phyloP scores from a whole-genome alignment of 2,888 invertebrate genomes.

The Drosophila multiciliata region DNA sequence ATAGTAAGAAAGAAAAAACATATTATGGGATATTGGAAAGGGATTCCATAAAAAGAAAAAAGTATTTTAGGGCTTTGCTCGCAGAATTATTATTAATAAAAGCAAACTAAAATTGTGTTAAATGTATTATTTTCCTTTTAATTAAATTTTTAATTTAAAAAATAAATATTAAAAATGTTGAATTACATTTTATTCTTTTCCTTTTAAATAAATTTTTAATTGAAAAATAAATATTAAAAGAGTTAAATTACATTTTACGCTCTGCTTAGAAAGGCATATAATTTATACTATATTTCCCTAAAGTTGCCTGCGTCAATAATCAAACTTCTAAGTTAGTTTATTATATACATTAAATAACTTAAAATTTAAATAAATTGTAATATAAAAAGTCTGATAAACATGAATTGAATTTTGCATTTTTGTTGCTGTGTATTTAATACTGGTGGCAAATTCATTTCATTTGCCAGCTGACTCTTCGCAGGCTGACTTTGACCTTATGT shows the following conservation, averaged over 20 bases:
- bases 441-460: constrained; percentile 79
- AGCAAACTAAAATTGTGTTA: not conserved
- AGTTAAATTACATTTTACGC: not conserved
- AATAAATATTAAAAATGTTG: not conserved
- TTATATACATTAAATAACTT: not conserved
- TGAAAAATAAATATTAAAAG: not conserved
- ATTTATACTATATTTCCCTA: not conserved
- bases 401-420: not conserved
- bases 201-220: not conserved
- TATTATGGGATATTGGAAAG: accelerated
- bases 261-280: not conserved
- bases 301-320: not conserved
- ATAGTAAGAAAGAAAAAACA: not conserved
- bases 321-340: not conserved
- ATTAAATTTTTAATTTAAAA: not conserved
- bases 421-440: constrained; percentile 32
- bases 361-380: not conserved
- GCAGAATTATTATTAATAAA: not conserved
- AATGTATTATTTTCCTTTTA: not conserved
- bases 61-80: not conserved
- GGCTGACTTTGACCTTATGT: constrained; percentile 82
- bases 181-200: not conserved
- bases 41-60: not conserved
- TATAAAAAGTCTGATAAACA: not conserved
- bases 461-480: constrained; percentile 79